Evolutionary conservation across 2,113 vertebrate species (phyloP).

Genomic region (Semnopithecus entellus): DNA sequence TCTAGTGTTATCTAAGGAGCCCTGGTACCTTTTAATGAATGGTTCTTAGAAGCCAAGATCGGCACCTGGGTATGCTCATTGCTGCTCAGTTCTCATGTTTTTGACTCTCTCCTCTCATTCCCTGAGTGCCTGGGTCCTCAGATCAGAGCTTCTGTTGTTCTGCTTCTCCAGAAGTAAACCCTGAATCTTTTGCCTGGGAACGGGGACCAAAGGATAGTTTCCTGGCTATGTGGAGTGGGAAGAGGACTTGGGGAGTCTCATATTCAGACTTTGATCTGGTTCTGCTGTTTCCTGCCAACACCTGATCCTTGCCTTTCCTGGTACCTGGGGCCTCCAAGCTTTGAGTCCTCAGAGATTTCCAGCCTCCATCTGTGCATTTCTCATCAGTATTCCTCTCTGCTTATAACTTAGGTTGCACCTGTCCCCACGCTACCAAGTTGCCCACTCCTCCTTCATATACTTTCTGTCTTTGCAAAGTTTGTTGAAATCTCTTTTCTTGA

Average conservation of each 20-base stretch:
- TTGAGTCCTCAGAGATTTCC: neutral
- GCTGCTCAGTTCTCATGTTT: neutral
- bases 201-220: too few species aligned
- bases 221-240: neutral
- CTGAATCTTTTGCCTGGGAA: neutral
- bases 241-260: neutral
- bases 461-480: neutral
- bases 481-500: neutral
- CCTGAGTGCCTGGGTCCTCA: neutral
- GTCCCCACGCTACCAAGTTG: neutral
- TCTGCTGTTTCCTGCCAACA: neutral
- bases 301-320: neutral
- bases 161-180: neutral
- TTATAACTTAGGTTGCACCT: neutral
- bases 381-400: neutral
- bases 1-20: neutral
- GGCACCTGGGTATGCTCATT: neutral
- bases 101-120: neutral
- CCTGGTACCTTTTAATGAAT: neutral
- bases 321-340: neutral
- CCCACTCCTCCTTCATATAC: neutral
- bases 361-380: accelerated
- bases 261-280: neutral
- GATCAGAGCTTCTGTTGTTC: neutral
- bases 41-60: neutral